Percentiles rank a stretch among this genome's conserved stretches.
phyloP scores from a whole-genome alignment of 2,797 vertebrate species.

The Coregonus suidteri region DNA sequence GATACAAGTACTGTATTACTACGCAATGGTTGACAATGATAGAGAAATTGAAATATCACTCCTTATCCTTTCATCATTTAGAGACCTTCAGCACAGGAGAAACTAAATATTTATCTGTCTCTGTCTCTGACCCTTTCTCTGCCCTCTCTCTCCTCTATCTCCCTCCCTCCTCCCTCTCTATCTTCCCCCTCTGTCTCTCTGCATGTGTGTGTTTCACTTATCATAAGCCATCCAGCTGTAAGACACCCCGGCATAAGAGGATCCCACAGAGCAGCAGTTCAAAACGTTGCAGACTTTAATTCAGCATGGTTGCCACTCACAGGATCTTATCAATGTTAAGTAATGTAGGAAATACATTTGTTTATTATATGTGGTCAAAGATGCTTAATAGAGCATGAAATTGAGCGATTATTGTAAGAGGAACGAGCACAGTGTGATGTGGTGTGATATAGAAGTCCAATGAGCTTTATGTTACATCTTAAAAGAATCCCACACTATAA shows the following conservation, averaged over 20 bases:
- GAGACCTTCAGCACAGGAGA: slow-evolving; percentile 49
- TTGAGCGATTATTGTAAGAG: slow-evolving; percentile 55
- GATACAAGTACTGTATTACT: background rate
- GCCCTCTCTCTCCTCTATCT: slow-evolving; percentile 22
- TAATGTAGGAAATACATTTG: slow-evolving; percentile 59
- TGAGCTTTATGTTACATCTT: slow-evolving; percentile 26
- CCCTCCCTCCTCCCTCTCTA: slow-evolving; percentile 26
- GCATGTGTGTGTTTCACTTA: slow-evolving; percentile 60
- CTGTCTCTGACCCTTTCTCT: slow-evolving; percentile 30
- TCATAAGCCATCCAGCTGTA: slow-evolving; percentile 71
- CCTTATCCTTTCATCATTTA: slow-evolving; percentile 49
- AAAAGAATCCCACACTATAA: slow-evolving; percentile 13
- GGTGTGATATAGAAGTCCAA: slow-evolving; percentile 38
- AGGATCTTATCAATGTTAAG: slow-evolving; percentile 63
- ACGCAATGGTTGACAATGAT: slow-evolving; percentile 15
- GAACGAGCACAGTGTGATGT: slow-evolving; percentile 32
- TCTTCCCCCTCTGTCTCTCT: slow-evolving; percentile 23
- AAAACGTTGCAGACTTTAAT: slow-evolving; percentile 50
- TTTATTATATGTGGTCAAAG: slow-evolving; percentile 68
- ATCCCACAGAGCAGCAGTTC: slow-evolving; percentile 60
- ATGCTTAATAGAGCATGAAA: slow-evolving; percentile 65
- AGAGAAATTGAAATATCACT: slow-evolving; percentile 56
- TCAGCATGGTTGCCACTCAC: slow-evolving; percentile 60
- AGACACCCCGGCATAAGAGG: slow-evolving; percentile 60
- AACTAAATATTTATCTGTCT: slow-evolving; percentile 40